Base-by-base conservation (phyloP, 1,140 invertebrate species). In the Mesaphorura yosii region DNA sequence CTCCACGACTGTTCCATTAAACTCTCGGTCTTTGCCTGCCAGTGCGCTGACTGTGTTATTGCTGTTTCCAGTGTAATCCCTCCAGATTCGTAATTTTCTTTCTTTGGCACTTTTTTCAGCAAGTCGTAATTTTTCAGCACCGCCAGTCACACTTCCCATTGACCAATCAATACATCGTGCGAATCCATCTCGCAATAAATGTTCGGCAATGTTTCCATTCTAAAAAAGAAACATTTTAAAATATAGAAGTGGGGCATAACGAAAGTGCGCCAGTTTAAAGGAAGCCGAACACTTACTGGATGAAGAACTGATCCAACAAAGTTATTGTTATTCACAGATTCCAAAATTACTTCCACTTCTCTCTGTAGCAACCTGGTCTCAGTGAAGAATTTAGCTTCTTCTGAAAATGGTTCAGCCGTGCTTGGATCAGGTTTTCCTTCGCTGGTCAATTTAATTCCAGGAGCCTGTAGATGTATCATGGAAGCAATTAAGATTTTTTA, bases 91-190 rank as follows among this genome's bases (percentile, higher is more conserved):
- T 0, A 88, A 63, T 62, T 81, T 81, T 29, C 84, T 83, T 34
- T 92, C 87, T 72, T 96, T 97, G 0, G 94, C 95, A 50, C 72
- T 59, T 68, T 79, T 79, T 73, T 98, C 85, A 55, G 92, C 81
- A 65, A 81, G 74, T 69, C 90, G 72, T 3, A 96, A 73, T 65
- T 86, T 86, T 28, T 91, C 83, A 23, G 84, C 78, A 44, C 88
- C 84, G 58, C 72, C 72, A 39, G 86, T 86, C 64, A 92, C 86
- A 31, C 85, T 81, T 25, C 80, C 84, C 70, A 98, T 85, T 7
- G 88, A 93, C 92, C 92, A 96, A 67, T 98, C 93, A n/a, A 97
- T 88, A 67, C 92, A 97, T 66, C 81, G 83, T 0, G 91, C 95
- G 65, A 94, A 90, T 22, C 95, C 94, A 72, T 95, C 86, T 57